phyloP scores from a whole-genome alignment of 1,140 invertebrate species.

The Phocides pigmalion region DNA sequence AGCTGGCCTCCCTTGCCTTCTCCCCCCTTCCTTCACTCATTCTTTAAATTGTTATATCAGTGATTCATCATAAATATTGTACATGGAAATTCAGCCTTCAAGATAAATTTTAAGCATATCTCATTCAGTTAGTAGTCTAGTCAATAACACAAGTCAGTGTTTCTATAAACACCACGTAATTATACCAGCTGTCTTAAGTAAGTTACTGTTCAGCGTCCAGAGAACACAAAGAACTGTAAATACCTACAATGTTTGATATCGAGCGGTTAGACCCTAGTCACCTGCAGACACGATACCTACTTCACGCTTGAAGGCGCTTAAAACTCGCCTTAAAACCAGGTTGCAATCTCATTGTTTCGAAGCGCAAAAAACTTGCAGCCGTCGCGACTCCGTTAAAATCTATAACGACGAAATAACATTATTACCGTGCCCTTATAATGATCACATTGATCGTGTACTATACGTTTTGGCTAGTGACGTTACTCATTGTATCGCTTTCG shows the following conservation, averaged over 20 bases:
- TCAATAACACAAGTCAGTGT: too few species aligned
- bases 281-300: conserved; percentile 39
- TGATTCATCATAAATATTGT: neutral
- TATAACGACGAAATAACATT: conserved; percentile 41
- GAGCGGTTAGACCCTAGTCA: conserved; percentile 33
- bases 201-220: neutral
- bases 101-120: neutral
- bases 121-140: too few species aligned
- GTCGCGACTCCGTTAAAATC: conserved; percentile 26
- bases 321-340: conserved; percentile 35
- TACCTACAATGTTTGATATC: neutral
- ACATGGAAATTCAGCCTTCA: neutral
- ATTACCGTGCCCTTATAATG: neutral
- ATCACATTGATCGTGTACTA: too few species aligned
- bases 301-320: conserved; percentile 44
- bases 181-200: too few species aligned
- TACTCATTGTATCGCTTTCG: too few species aligned
- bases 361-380: conserved; percentile 33
- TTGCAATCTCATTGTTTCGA: conserved; percentile 31
- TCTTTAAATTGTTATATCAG: conserved; percentile 2
- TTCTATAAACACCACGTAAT: too few species aligned
- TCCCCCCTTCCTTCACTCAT: conserved; percentile 15
- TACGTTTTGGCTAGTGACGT: too few species aligned
- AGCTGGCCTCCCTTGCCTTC: conserved; percentile 33
- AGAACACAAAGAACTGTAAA: neutral